Conservation (phyloP, 1,140 invertebrate genomes). For the Phocides pigmalion region DNA sequence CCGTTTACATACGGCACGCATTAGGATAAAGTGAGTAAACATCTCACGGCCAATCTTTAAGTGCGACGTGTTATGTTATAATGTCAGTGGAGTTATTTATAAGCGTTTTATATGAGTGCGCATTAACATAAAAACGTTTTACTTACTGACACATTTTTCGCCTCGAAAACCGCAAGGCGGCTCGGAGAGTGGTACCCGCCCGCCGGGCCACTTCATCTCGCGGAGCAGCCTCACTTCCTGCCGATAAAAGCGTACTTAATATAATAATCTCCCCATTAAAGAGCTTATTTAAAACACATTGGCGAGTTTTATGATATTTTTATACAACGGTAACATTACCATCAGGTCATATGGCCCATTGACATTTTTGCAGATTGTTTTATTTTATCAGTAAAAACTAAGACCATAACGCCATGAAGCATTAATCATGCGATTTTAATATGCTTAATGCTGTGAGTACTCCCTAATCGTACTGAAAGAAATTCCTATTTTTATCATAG, state of each 20-base stretch:
- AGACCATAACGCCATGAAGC: too few species aligned
- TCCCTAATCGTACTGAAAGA: too few species aligned
- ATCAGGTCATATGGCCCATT: background rate
- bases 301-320: background rate
- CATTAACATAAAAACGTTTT: slow-evolving; percentile 40
- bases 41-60: slow-evolving; percentile 28
- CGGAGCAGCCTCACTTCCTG: slow-evolving; percentile 88
- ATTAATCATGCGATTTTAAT: too few species aligned
- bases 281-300: background rate
- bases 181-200: slow-evolving; percentile 93
- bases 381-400: too few species aligned
- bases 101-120: slow-evolving; percentile 13
- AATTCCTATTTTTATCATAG: too few species aligned
- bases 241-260: slow-evolving; percentile 32
- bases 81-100: slow-evolving; percentile 28
- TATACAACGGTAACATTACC: background rate
- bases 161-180: slow-evolving; percentile 96
- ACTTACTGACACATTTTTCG: slow-evolving; percentile 95
- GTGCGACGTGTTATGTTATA: slow-evolving; percentile 31
- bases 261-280: background rate
- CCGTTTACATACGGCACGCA: slow-evolving; percentile 47
- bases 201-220: slow-evolving; percentile 90
- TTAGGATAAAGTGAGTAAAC: slow-evolving; percentile 38
- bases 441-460: too few species aligned
- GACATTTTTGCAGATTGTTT: too few species aligned